Conservation (phyloP, 2,113 vertebrate species). For the Phoenicopterus ruber region DNA sequence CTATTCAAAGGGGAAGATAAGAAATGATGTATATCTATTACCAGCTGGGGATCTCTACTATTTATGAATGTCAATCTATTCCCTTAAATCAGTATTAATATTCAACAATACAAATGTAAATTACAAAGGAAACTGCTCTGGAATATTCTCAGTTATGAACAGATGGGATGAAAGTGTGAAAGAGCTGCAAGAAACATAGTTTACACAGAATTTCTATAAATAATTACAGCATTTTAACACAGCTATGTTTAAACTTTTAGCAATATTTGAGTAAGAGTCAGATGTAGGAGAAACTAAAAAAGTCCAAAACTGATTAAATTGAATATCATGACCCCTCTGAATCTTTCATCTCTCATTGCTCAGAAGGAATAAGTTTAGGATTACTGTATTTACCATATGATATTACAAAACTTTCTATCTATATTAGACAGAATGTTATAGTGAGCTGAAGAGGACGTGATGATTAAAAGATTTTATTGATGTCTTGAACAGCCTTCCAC, state of each 20-base stretch:
- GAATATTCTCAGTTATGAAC: neutral
- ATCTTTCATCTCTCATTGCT: neutral
- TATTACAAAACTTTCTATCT: neutral
- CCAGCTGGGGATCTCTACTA: neutral
- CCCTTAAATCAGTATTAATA: neutral
- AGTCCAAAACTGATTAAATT: neutral
- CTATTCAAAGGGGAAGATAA: neutral
- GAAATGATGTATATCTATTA: neutral
- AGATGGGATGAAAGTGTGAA: neutral
- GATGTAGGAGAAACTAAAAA: neutral
- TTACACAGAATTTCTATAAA: neutral
- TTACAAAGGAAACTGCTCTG: neutral
- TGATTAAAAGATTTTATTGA: neutral
- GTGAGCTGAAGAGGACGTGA: neutral
- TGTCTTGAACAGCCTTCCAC: neutral
- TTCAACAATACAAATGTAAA: neutral
- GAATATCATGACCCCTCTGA: neutral
- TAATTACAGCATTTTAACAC: neutral
- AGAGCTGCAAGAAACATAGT: neutral
- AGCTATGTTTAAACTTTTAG: neutral
- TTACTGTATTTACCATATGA: neutral
- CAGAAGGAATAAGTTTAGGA: neutral
- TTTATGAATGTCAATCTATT: neutral
- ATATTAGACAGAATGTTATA: neutral
- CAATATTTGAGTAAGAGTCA: neutral